Evolutionary conservation across 2,113 vertebrate genomes (phyloP), one percentile per base, ranked within the genome.

Genomic region (Spheniscus mendiculus): DNA sequence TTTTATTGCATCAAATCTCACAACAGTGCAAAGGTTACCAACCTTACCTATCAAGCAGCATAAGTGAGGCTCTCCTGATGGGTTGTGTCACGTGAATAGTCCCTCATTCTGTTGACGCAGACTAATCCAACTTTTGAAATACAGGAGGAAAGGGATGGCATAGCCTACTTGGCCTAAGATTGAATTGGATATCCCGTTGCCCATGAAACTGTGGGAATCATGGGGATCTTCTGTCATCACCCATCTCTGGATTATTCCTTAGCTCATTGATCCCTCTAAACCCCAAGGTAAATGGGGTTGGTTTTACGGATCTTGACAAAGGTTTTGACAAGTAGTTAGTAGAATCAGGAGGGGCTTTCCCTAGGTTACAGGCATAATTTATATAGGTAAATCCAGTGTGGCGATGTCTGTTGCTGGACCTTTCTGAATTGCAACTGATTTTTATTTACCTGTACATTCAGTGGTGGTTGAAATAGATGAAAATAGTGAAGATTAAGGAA

Each of bases 11-110:
- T 74, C 40, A n/a, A 3, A 29, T 69, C 44, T 82, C 65, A 20
- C 19, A 3, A 14, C 19, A 11, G 7, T 21, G 20, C 52, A 79
- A 59, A 69, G 44, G 15, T 86, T 83, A 30, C 58, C 26, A n/a
- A 0, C 47, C 25, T 93, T 50, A 45, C 47, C 22, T 20, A 0
- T 50, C 5, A 5, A 21, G 36, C 38, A 38, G 52, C 0, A 0
- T 34, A 26, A 50, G 27, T 53, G 65, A 45, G 29, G 20, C 40
- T 85, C 22, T 66, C 34, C 40, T 74, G 12, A 10, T 52, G 32
- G 4, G 8, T 66, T 89, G 56, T 69, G 30, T 52, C 59, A 22
- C 2, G 1, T 45, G 11, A 71, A 62, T 27, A 66, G 10, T 49
- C 32, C 45, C 9, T 91, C 47, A 6, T 53, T 65, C 45, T 62